Conservation (phyloP, 2,888 invertebrate genomes). For the Cryptocheilus praepositus region DNA sequence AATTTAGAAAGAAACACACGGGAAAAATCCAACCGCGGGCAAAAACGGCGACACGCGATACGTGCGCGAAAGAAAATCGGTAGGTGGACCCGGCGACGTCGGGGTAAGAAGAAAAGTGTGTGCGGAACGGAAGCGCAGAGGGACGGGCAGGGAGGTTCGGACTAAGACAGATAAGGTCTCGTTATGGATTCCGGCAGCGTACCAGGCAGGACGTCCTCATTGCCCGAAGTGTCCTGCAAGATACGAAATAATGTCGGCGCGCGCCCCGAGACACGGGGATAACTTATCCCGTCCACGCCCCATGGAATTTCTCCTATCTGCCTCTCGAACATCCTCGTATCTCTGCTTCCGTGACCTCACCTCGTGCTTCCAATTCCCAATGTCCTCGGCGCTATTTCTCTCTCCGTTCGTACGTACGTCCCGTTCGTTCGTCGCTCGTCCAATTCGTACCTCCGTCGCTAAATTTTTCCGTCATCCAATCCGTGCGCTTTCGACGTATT, state of each 20-base stretch:
- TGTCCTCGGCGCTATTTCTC: constrained; percentile 44
- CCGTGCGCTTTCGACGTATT: too few species aligned
- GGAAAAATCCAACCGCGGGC: too few species aligned
- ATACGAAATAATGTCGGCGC: constrained; percentile 65
- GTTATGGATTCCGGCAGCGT: constrained; percentile 65
- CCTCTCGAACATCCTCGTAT: constrained; percentile 40
- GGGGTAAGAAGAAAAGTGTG: too few species aligned
- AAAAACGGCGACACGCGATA: too few species aligned
- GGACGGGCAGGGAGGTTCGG: constrained; percentile 42
- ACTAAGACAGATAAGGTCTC: constrained; percentile 66
- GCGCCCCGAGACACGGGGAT: constrained; percentile 60
- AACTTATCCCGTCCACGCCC: constrained; percentile 66
- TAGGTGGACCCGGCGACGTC: too few species aligned
- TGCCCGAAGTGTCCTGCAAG: constrained; percentile 67
- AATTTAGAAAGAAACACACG: too few species aligned
- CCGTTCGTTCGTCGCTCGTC: too few species aligned
- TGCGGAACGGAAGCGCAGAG: neutral
- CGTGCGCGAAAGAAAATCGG: too few species aligned
- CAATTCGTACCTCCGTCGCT: too few species aligned
- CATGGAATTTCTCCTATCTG: constrained; percentile 52
- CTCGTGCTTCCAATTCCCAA: constrained; percentile 49
- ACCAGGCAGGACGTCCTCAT: constrained; percentile 66
- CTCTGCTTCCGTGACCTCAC: constrained; percentile 46
- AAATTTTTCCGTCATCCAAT: too few species aligned
- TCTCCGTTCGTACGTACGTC: constrained; percentile 4